Evolutionary conservation across 2,888 invertebrate genomes (phyloP).

Genomic region (Lasiommata megera): DNA sequence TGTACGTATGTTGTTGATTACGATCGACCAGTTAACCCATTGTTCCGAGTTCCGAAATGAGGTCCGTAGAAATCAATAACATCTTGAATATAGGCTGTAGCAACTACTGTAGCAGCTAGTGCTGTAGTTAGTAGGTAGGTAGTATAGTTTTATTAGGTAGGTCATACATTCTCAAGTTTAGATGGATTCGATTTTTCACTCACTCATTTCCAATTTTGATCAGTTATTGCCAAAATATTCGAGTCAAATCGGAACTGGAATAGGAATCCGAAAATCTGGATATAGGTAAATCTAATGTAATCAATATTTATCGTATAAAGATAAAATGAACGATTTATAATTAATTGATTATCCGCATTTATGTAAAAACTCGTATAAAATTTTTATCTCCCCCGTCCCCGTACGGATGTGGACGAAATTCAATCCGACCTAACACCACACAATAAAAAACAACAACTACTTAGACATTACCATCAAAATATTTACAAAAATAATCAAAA

Average conservation of each 20-base stretch:
- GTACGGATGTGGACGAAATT: constrained; percentile 24
- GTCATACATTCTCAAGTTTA: no score
- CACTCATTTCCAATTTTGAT: not conserved
- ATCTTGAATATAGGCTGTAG: no score
- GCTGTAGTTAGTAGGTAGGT: no score
- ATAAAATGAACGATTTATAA: constrained; percentile 10
- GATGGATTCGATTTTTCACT: no score
- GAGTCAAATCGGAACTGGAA: not conserved
- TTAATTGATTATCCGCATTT: constrained; percentile 22
- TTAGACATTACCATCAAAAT: constrained; percentile 39
- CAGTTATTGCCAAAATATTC: not conserved
- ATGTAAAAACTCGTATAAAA: constrained; percentile 31
- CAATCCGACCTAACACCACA: constrained; percentile 26
- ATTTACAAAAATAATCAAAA: constrained; percentile 54
- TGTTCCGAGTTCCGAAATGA: no score
- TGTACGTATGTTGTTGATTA: no score
- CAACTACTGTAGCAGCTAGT: no score
- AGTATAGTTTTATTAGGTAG: no score
- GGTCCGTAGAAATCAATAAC: no score
- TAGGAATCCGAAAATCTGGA: not conserved
- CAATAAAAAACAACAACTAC: constrained; percentile 26
- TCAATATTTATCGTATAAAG: not conserved
- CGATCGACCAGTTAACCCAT: no score
- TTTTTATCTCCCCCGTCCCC: constrained; percentile 20
- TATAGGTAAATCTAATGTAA: not conserved